Evolutionary conservation across 2,797 vertebrate genomes (phyloP).

Genomic region (Kryptolebias ocellatus): DNA sequence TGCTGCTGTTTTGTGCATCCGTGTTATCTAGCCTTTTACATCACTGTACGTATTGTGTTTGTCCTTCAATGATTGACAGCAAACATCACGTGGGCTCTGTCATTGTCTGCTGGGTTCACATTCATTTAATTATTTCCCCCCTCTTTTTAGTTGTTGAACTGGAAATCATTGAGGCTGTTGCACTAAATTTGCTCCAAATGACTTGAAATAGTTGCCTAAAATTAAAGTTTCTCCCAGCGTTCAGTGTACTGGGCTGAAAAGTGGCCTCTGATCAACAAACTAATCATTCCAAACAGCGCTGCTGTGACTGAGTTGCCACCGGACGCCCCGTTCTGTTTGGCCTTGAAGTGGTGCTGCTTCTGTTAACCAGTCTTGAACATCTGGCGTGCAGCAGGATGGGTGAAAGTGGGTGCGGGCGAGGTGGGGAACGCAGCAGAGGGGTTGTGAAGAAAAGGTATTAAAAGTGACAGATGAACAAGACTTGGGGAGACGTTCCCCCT

Average conservation of each 20-base stretch:
- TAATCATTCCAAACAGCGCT: slow-evolving; percentile 1
- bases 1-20: slow-evolving; percentile 8
- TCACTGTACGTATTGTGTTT: not conserved
- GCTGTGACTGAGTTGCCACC: slow-evolving; percentile 15
- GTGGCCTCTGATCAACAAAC: slow-evolving; percentile 25
- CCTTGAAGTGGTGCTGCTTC: slow-evolving; percentile 37
- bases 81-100: slow-evolving; percentile 26
- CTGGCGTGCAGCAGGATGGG: slow-evolving; percentile 38
- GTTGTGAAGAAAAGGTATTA: slow-evolving; percentile 92
- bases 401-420: slow-evolving; percentile 36
- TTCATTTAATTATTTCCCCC: slow-evolving; percentile 1
- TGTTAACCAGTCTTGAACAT: slow-evolving; percentile 57
- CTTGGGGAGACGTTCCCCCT: slow-evolving; percentile 90
- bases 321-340: slow-evolving; percentile 9
- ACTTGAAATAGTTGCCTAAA: slow-evolving; percentile 21
- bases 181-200: slow-evolving; percentile 25
- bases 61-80: slow-evolving; percentile 45
- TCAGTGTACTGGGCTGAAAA: slow-evolving; percentile 14
- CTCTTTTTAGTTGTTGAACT: not conserved
- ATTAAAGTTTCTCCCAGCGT: slow-evolving; percentile 15
- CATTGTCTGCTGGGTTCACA: slow-evolving; percentile 16
- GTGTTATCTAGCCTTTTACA: not conserved
- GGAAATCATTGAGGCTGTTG: slow-evolving; percentile 13
- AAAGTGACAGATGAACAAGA: slow-evolving; percentile 99
- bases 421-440: slow-evolving; percentile 48